Evolutionary conservation across 2,113 vertebrate genomes (phyloP).

Genomic region (Poecile atricapillus): DNA sequence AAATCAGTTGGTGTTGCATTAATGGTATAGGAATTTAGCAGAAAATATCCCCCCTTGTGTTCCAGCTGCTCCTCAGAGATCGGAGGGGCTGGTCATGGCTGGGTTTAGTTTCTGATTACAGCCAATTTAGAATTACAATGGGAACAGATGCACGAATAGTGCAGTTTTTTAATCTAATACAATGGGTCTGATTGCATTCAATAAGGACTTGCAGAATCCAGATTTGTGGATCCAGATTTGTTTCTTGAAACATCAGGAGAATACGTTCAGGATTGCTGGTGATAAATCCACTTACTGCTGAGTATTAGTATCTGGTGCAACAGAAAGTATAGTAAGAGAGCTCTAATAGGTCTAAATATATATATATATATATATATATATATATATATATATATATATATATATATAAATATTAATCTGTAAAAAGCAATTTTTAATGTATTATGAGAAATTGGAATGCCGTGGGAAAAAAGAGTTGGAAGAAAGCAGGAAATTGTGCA

Average conservation of each 20-base stretch:
- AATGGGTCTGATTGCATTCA: background rate
- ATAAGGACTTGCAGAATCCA: background rate
- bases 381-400: background rate
- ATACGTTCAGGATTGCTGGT: background rate
- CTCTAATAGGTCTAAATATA: background rate
- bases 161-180: background rate
- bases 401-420: background rate
- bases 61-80: background rate
- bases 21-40: background rate
- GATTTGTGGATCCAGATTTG: background rate
- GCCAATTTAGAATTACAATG: background rate
- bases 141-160: background rate
- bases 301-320: background rate
- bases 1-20: background rate
- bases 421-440: background rate
- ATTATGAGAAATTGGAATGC: background rate
- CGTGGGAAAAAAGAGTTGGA: background rate
- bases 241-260: background rate
- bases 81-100: fast-evolving
- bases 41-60: background rate
- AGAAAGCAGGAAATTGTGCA: background rate
- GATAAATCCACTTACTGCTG: background rate
- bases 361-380: background rate
- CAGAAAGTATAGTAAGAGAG: background rate
- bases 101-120: background rate